Evolutionary conservation across 2,113 vertebrate genomes (phyloP).

Genomic region (Oncorhynchus gorbuscha): DNA sequence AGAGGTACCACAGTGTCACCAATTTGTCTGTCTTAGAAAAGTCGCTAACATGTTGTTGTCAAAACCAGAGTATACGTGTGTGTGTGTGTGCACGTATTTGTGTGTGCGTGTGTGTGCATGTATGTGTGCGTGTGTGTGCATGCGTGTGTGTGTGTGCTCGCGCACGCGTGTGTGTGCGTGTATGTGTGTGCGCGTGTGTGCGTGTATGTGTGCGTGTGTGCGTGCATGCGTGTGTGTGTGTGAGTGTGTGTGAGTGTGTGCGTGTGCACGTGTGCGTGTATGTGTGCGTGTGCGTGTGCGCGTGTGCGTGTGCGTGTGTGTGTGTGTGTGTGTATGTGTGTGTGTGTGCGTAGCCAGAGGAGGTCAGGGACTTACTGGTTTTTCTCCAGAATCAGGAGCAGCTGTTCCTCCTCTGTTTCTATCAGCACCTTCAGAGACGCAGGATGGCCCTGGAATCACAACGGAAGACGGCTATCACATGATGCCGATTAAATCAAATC

Average conservation of each 20-base stretch:
- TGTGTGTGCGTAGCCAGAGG: constrained; percentile 4
- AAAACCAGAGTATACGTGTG: background rate
- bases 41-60: constrained; percentile 11
- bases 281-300: too few relatives aligned
- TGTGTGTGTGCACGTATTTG: too few relatives aligned
- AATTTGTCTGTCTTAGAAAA: constrained; percentile 44
- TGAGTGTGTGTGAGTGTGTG: too few relatives aligned
- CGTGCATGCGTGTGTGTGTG: too few relatives aligned
- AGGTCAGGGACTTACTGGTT: constrained; percentile 80
- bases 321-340: too few relatives aligned
- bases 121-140: too few relatives aligned
- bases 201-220: too few relatives aligned
- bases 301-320: too few relatives aligned
- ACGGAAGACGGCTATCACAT: constrained; percentile 7
- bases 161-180: too few relatives aligned
- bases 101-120: too few relatives aligned
- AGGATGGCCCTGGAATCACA: constrained; percentile 80
- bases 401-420: constrained; percentile 76
- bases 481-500: background rate
- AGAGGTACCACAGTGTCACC: constrained; percentile 39
- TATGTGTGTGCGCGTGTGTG: too few relatives aligned
- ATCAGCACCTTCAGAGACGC: constrained; percentile 80
- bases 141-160: background rate
- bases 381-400: constrained; percentile 85
- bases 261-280: too few relatives aligned